phyloP scores from a whole-genome alignment of 2,888 invertebrate genomes.

The Thymelicus sylvestris region DNA sequence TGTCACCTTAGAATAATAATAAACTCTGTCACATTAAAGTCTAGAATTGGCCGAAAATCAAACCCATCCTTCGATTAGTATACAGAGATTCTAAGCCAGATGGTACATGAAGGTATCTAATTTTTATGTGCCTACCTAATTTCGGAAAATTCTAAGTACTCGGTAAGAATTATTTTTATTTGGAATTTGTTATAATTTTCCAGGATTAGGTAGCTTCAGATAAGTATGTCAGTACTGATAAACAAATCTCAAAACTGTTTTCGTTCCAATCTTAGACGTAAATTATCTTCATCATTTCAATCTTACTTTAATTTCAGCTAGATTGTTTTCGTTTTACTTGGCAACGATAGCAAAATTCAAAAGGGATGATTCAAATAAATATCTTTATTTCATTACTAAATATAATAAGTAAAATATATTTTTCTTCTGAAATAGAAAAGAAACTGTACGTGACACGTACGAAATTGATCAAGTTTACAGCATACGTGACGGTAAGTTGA shows the following conservation, averaged over 20 bases:
- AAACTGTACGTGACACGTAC: slow-evolving; percentile 34
- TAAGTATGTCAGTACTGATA: no score
- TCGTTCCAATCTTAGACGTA: background rate
- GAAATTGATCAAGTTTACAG: slow-evolving; percentile 45
- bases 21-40: no score
- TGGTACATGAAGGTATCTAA: no score
- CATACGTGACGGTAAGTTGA: slow-evolving; percentile 44
- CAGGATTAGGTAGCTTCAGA: no score
- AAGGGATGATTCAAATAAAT: background rate
- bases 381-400: slow-evolving; percentile 11
- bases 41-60: no score
- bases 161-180: no score
- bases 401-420: slow-evolving; percentile 13
- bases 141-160: no score
- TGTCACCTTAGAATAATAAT: no score
- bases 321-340: slow-evolving; percentile 7
- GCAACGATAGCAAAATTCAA: background rate
- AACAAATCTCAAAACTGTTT: background rate
- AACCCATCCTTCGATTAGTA: no score
- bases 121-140: no score
- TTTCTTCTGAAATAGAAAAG: slow-evolving; percentile 31
- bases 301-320: slow-evolving; percentile 1
- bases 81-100: no score
- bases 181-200: no score
- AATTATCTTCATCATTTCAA: slow-evolving; percentile 3